Evolutionary conservation across 1,140 invertebrate genomes (phyloP).

Genomic region (Drosophila watanabei): DNA sequence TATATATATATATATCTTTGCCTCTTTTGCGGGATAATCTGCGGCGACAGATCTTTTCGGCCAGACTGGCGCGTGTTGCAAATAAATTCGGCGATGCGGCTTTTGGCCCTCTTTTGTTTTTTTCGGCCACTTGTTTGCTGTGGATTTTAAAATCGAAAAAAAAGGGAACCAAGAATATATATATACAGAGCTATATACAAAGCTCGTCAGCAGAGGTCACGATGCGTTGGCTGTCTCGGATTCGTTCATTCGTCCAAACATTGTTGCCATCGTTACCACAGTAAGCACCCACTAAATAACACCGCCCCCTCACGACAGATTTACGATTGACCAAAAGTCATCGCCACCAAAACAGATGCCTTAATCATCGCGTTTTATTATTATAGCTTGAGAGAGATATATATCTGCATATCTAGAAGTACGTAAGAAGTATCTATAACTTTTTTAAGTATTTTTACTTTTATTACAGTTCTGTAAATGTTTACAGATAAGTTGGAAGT

Average conservation of each 20-base stretch:
- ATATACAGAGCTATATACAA: slow-evolving; percentile 1
- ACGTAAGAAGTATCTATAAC: neutral
- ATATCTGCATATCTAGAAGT: neutral
- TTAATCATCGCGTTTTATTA: slow-evolving; percentile 9
- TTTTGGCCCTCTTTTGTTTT: slow-evolving; percentile 21
- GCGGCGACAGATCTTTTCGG: slow-evolving; percentile 34
- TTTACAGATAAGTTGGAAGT: too few relatives aligned
- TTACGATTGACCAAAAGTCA: slow-evolving; percentile 64
- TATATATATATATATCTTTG: neutral
- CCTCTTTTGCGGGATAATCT: slow-evolving; percentile 48
- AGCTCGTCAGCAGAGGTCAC: slow-evolving; percentile 68
- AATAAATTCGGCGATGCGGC: slow-evolving; percentile 64
- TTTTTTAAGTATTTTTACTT: neutral
- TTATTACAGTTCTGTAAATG: neutral
- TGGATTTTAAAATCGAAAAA: slow-evolving; percentile 66
- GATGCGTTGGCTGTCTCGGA: slow-evolving; percentile 36
- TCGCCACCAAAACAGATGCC: slow-evolving; percentile 24
- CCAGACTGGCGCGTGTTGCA: slow-evolving; percentile 75
- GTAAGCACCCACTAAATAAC: neutral
- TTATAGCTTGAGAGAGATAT: neutral
- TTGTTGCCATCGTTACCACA: slow-evolving; percentile 35
- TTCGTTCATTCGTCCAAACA: slow-evolving; percentile 67
- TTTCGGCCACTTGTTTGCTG: slow-evolving; percentile 70
- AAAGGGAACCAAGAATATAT: slow-evolving; percentile 21
- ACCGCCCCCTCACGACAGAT: slow-evolving; percentile 43